Base-by-base conservation (phyloP, 2,113 vertebrate genomes). In the Probosciger aterrimus region DNA sequence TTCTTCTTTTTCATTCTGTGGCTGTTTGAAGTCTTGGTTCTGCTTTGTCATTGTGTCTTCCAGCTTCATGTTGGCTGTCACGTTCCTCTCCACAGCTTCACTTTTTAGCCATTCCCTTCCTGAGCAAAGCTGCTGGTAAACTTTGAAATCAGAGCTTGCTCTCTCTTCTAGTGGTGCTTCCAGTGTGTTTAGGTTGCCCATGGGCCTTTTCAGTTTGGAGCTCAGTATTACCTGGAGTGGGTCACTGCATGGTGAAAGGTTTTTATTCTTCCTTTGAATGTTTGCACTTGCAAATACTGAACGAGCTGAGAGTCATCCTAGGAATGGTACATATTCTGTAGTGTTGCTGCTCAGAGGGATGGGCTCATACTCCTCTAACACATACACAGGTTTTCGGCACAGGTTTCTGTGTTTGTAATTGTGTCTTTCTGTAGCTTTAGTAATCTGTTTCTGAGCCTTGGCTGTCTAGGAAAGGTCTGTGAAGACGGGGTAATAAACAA, bases 31-130 rank as follows among this genome's bases (percentile, higher is more conserved):
- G 82, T 67, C 67, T 37, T 79, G 65, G 35, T 94, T 95, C 62
- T 88, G 55, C 90, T 95, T 94, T 95, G 70, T 84, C 71, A 75
- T 75, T 63, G 79, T 88, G 70, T 82, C 70, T 95, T 88, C 79
- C n/a, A 52, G 46, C 31, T 67, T 85, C 52, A 19, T 71, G 70
- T 57, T 79, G 89, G 46, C 65, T 90, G 79, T 90, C 80, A 88
- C 43, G 43, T 75, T 88, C 31, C n/a, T 92, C 43, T 85, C 71
- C 55, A 39, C 33, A 82, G 41, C 27, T 74, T 93, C 43, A 52
- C 27, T 57, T 74, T 65, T 82, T 85, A 79, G 75, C 79, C 41
- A 18, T 68, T 65, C 35, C 28, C 10, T 18, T 85, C 39, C 70
- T 69, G 50, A 35, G 47, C 46, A 67, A 92, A 88, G 75, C 50